phyloP scores from a whole-genome alignment of 1,140 invertebrate species.

The Drosophila grimshawi region DNA sequence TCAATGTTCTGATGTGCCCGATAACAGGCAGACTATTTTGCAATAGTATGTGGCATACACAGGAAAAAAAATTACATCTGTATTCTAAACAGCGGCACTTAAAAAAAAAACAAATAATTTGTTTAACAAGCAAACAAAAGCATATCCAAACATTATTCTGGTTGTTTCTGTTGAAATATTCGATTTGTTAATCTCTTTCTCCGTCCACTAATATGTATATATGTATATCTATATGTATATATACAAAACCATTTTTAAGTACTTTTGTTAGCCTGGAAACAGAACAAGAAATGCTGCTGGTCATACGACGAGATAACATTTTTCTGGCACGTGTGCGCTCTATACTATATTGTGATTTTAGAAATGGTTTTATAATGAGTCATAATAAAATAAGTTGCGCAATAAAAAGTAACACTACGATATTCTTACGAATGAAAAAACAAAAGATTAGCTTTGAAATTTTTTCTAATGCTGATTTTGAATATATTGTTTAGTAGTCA shows the following conservation, averaged over 20 bases:
- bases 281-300: neutral
- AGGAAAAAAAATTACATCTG: neutral
- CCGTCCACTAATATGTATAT: neutral
- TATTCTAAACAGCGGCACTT: neutral
- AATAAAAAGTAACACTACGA: neutral
- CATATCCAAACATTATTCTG: neutral
- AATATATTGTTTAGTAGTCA: too few species aligned
- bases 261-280: neutral
- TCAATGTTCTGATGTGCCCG: neutral
- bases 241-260: neutral
- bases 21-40: neutral
- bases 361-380: neutral
- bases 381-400: neutral
- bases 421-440: too few species aligned
- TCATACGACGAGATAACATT: neutral
- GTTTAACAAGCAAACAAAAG: neutral
- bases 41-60: neutral
- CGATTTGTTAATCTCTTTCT: neutral
- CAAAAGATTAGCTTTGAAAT: too few species aligned
- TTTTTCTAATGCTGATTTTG: neutral
- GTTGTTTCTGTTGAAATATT: too few species aligned
- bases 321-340: neutral
- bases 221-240: neutral
- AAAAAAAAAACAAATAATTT: neutral
- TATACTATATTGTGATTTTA: neutral